A percentile compares a stretch with the other conserved stretches of the same genome.
These are phyloP conservation scores for Globodera rostochiensis DNA, from an alignment of 1,140 invertebrate species.

Conservation along the genomic window DNA sequence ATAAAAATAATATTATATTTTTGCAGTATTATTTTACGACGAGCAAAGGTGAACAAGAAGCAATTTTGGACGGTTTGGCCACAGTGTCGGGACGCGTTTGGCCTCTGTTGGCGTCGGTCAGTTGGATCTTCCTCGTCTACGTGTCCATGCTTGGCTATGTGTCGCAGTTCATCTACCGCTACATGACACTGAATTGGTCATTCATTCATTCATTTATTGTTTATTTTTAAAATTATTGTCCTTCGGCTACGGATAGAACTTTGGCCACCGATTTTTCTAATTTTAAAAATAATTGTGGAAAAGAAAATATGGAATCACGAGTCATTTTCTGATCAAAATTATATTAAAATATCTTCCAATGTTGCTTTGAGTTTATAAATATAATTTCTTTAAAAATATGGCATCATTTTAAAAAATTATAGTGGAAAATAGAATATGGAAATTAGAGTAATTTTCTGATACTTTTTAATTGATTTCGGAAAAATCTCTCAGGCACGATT, in stretches of 20 bases:
- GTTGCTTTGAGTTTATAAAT: too few relatives aligned
- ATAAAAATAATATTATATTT: background rate
- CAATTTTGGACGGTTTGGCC: background rate
- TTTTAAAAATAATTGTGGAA: too few relatives aligned
- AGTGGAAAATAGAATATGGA: too few relatives aligned
- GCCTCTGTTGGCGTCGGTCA: background rate
- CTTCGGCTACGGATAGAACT: too few relatives aligned
- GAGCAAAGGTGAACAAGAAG: background rate
- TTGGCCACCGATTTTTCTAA: background rate
- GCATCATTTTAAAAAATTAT: too few relatives aligned
- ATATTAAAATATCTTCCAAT: too few relatives aligned
- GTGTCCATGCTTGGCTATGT: background rate
- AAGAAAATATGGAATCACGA: too few relatives aligned
- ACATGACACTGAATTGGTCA: background rate
- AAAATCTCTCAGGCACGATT: too few relatives aligned
- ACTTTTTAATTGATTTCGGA: too few relatives aligned
- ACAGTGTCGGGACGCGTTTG: background rate
- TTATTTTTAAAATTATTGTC: background rate
- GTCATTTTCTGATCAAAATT: too few relatives aligned
- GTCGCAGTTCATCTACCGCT: conserved; percentile 8
- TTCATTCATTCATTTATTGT: background rate
- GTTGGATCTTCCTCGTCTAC: background rate
- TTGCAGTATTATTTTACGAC: background rate
- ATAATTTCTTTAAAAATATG: too few relatives aligned
- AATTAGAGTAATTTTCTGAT: too few relatives aligned